Evolutionary conservation across 2,113 vertebrate species (phyloP).

Genomic region (Quiscalus mexicanus): DNA sequence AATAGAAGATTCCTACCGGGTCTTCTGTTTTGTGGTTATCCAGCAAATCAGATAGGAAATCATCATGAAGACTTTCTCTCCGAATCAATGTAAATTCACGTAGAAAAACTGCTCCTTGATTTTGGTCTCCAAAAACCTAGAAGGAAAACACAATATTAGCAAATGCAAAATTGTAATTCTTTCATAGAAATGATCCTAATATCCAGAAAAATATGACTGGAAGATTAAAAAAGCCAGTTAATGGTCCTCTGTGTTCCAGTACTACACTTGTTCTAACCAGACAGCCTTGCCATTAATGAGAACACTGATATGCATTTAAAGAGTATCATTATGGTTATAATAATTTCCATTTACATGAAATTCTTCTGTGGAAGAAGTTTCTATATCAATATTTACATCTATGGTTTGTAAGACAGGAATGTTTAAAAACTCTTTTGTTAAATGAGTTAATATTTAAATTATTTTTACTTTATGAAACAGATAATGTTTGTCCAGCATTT

Average conservation of each 20-base stretch:
- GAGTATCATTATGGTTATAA: background rate
- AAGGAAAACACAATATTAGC: conserved; percentile 25
- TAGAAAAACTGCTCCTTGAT: conserved; percentile 89
- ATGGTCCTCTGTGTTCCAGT: background rate
- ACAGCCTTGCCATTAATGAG: background rate
- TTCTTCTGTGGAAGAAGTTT: background rate
- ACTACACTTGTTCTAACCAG: background rate
- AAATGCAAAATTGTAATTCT: background rate
- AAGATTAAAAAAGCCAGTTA: background rate
- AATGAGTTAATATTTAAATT: background rate
- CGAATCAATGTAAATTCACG: conserved; percentile 93
- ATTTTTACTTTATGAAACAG: background rate
- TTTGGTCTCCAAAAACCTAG: conserved; percentile 82
- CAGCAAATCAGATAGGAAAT: conserved; percentile 82
- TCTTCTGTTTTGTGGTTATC: conserved; percentile 87
- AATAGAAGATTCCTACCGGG: conserved; percentile 74
- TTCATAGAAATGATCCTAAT: background rate
- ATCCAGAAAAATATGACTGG: background rate
- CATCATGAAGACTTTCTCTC: conserved; percentile 87
- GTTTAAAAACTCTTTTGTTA: background rate
- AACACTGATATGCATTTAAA: background rate
- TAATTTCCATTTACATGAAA: background rate
- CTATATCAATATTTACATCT: background rate
- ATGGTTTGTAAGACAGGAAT: background rate
- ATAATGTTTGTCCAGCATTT: background rate